These are phyloP conservation scores for Caenorhabditis sp. DNA, from an alignment of 2,888 invertebrate genomes.

Conservation along the genomic window DNA sequence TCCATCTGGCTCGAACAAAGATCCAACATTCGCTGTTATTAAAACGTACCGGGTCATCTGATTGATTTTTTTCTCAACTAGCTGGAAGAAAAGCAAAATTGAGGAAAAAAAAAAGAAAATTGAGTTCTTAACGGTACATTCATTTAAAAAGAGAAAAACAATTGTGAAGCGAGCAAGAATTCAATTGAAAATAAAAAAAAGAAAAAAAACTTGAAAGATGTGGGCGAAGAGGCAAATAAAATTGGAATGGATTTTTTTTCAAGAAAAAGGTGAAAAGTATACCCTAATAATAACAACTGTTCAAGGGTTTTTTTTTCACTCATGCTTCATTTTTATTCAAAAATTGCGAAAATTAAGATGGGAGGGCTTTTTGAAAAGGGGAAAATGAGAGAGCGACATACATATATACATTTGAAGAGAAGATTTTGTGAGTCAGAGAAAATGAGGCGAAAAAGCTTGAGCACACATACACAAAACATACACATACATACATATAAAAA, in stretches of 20 bases:
- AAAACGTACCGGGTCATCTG: slow-evolving; percentile 51
- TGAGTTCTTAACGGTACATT: no score
- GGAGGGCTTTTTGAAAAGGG: background rate
- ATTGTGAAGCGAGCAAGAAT: background rate
- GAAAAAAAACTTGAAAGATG: no score
- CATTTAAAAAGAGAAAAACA: background rate
- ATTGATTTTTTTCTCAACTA: no score
- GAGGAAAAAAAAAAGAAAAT: no score
- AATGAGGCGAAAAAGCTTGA: background rate
- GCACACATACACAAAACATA: background rate
- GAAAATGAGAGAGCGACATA: background rate
- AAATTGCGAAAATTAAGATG: background rate
- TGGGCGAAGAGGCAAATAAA: slow-evolving; percentile 3
- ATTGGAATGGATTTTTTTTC: slow-evolving; percentile 7
- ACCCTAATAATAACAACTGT: background rate
- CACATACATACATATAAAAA: background rate
- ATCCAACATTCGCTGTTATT: slow-evolving; percentile 69
- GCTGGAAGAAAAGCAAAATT: no score
- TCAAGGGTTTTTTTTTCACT: background rate
- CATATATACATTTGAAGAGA: background rate
- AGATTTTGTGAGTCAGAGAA: background rate
- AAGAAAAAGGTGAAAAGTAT: background rate
- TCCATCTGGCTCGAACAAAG: slow-evolving; percentile 63
- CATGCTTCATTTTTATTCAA: background rate
- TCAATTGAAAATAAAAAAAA: slow-evolving; percentile 3